Conservation (phyloP, 2,113 vertebrate species). For the Nymphicus hollandicus region DNA sequence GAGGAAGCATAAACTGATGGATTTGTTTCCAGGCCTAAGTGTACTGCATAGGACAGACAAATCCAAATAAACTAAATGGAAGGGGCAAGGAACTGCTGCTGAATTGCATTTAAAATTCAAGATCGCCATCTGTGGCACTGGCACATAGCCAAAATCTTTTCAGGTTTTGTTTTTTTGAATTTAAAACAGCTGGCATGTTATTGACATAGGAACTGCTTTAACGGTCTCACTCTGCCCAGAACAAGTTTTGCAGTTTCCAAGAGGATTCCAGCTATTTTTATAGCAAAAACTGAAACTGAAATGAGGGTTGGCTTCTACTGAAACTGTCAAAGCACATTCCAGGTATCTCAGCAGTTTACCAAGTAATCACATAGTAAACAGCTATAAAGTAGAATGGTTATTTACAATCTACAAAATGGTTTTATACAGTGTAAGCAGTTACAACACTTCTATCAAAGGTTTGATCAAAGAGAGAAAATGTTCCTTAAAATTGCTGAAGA, state of each 20-base stretch:
- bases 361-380: conserved; percentile 18
- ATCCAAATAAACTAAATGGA: background rate
- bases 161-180: conserved; percentile 40
- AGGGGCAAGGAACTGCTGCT: background rate
- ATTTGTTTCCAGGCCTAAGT: background rate
- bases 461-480: conserved; percentile 52
- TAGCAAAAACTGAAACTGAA: conserved; percentile 53
- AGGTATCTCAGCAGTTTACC: conserved; percentile 52
- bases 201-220: conserved; percentile 10
- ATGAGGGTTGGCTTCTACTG: conserved; percentile 36
- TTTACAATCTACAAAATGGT: conserved; percentile 58
- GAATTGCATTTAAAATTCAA: conserved; percentile 19
- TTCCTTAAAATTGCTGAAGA: background rate
- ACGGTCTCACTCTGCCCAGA: conserved; percentile 35
- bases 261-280: conserved; percentile 19
- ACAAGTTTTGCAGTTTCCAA: conserved; percentile 25
- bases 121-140: conserved; percentile 35
- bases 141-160: background rate
- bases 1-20: background rate
- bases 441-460: conserved; percentile 32
- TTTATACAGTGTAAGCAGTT: conserved; percentile 50
- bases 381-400: conserved; percentile 54
- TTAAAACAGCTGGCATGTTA: conserved; percentile 26
- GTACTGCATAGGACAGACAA: background rate
- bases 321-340: conserved; percentile 58